Percentiles rank a stretch among this genome's conserved stretches.
Conservation (phyloP, 92 coral and sea anemone species). For the Blastomussa wellsi region DNA sequence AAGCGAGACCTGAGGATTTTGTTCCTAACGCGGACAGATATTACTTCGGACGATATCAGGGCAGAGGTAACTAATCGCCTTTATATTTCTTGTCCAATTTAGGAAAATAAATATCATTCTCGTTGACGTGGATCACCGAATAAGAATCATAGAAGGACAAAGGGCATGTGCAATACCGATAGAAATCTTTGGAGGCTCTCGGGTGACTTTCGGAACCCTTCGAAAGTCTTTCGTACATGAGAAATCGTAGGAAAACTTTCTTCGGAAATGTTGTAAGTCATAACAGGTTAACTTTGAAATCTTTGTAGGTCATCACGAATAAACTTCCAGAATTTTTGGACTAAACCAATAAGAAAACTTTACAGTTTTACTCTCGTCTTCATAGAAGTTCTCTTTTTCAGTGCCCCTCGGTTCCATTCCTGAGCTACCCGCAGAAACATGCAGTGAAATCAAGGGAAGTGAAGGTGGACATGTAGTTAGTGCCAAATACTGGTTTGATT, state of each 20-base stretch:
- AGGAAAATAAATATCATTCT: background rate
- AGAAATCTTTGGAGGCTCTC: background rate
- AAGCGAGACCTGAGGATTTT: conserved; percentile 27
- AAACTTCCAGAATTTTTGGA: background rate
- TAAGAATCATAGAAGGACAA: background rate
- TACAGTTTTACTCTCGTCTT: too few relatives aligned
- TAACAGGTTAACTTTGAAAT: background rate
- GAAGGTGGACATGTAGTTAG: conserved; percentile 7
- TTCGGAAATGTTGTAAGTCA: background rate
- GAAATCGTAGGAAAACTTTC: background rate
- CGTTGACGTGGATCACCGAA: background rate
- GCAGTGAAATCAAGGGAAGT: conserved; percentile 17
- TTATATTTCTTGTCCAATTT: background rate
- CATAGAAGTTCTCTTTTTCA: background rate
- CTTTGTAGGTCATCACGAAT: background rate
- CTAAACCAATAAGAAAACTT: background rate
- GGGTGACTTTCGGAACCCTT: background rate
- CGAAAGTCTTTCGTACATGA: background rate
- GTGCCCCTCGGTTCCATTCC: conserved; percentile 36
- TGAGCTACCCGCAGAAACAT: conserved; percentile 25
- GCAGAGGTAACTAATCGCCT: conserved; percentile 12
- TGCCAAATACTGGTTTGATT: conserved; percentile 20
- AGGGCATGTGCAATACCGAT: background rate
- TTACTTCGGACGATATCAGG: conserved; percentile 10
- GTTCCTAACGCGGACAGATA: background rate